Conservation (phyloP, 2,113 vertebrate genomes). For the Oryzias curvinotus region DNA sequence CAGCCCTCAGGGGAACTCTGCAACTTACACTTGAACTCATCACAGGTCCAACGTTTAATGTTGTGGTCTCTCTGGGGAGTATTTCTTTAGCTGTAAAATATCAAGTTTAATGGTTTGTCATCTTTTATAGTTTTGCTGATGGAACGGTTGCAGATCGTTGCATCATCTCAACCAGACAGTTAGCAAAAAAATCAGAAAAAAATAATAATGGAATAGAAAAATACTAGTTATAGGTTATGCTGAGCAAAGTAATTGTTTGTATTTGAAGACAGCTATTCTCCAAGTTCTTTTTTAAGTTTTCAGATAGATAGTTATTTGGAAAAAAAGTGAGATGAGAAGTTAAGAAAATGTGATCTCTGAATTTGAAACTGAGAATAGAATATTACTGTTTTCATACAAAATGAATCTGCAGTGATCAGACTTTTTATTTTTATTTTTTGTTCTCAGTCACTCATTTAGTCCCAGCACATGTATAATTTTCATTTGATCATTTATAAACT, state of each 20-base stretch:
- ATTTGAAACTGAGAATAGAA: no score
- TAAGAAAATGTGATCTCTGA: no score
- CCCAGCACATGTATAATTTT: no score
- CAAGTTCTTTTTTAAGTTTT: no score
- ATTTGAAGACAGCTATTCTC: no score
- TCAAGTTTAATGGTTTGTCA: conserved; percentile 7
- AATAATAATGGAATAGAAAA: neutral
- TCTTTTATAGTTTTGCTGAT: conserved; percentile 17
- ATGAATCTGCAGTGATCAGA: no score
- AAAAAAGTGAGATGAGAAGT: no score
- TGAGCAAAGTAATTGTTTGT: neutral
- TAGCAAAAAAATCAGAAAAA: conserved; percentile 8
- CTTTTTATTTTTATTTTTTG: no score
- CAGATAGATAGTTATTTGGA: no score
- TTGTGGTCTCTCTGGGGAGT: conserved; percentile 37
- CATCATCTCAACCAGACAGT: conserved; percentile 15
- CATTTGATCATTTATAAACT: no score
- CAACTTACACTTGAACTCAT: conserved; percentile 43
- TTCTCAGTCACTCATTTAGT: no score
- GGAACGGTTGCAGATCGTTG: conserved; percentile 26
- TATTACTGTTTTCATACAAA: no score
- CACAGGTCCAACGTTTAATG: conserved; percentile 26
- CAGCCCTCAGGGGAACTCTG: conserved; percentile 11
- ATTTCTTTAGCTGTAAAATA: conserved; percentile 16
- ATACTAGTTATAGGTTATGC: conserved; percentile 5